Evolutionary conservation across 2,888 invertebrate genomes (phyloP).

Genomic region (Parochlus steinenii): DNA sequence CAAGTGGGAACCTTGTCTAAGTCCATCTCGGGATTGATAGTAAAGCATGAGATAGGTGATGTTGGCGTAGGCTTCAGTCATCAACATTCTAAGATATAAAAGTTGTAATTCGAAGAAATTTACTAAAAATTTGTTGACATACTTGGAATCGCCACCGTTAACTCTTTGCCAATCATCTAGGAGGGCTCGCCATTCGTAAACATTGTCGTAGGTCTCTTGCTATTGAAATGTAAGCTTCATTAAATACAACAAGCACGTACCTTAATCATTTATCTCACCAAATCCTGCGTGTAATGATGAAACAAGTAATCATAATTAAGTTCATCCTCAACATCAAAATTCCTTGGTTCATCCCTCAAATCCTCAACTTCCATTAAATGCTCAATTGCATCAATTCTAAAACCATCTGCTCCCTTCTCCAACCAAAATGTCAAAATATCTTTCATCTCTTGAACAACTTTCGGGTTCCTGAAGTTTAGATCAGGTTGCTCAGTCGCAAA

Average conservation of each 20-base stretch:
- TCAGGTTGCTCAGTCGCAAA: slow-evolving; percentile 45
- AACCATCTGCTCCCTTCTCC: slow-evolving; percentile 66
- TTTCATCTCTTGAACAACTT: slow-evolving; percentile 34
- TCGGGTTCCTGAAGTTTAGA: slow-evolving; percentile 42
- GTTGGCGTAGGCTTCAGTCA: slow-evolving; percentile 57
- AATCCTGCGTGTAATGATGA: slow-evolving; percentile 45
- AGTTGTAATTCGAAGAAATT: too few species aligned
- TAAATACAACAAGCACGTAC: too few species aligned
- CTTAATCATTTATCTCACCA: too few species aligned
- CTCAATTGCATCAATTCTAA: slow-evolving; percentile 62
- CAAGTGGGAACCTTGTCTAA: slow-evolving; percentile 46
- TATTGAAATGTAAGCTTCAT: slow-evolving; percentile 22
- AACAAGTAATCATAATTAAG: slow-evolving; percentile 37
- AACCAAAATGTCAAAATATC: slow-evolving; percentile 49
- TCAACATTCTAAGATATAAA: slow-evolving; percentile 51
- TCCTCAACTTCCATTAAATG: slow-evolving; percentile 43
- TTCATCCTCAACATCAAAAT: slow-evolving; percentile 30
- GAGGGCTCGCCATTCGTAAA: slow-evolving; percentile 45
- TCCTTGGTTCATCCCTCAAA: slow-evolving; percentile 38
- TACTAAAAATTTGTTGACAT: too few species aligned
- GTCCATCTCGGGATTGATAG: slow-evolving; percentile 37
- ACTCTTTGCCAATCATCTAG: slow-evolving; percentile 36
- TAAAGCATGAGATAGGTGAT: slow-evolving; percentile 42
- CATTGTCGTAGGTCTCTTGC: slow-evolving; percentile 42
- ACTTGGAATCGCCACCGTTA: slow-evolving; percentile 24